phyloP scores from a whole-genome alignment of 2,888 invertebrate species.

The Meloe dianella region DNA sequence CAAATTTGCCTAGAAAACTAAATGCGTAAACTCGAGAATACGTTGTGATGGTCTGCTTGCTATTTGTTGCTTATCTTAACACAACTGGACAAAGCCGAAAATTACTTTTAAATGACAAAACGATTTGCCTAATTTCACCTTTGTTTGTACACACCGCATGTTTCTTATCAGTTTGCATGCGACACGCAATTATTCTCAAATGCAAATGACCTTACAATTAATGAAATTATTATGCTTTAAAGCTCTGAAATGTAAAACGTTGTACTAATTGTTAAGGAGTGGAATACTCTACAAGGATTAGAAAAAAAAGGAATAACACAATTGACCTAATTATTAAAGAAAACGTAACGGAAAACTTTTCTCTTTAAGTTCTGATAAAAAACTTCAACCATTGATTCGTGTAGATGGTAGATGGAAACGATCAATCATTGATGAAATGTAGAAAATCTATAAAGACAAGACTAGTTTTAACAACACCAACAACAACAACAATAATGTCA shows the following conservation, averaged over 20 bases:
- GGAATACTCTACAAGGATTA: background rate
- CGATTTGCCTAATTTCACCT: background rate
- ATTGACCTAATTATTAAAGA: background rate
- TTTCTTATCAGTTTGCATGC: constrained; percentile 15
- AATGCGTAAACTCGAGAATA: too few relatives aligned
- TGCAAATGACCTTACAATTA: constrained; percentile 29
- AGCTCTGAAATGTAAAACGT: background rate
- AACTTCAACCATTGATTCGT: too few relatives aligned
- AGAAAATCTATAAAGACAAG: background rate
- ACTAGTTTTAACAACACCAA: too few relatives aligned
- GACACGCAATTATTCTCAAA: constrained; percentile 22
- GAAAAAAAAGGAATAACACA: background rate
- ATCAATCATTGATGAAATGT: background rate
- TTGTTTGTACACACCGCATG: background rate
- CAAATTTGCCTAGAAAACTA: too few relatives aligned
- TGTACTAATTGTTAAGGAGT: background rate
- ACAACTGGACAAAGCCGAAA: background rate
- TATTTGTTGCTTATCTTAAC: too few relatives aligned
- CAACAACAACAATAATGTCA: background rate
- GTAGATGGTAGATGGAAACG: background rate
- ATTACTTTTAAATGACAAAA: background rate
- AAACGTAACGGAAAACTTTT: background rate
- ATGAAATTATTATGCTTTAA: constrained; percentile 22
- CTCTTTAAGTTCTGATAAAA: background rate
- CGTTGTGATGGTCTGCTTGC: too few relatives aligned